Base-by-base conservation (phyloP, 1,140 invertebrate species). In the Leptinotarsa lineolata region DNA sequence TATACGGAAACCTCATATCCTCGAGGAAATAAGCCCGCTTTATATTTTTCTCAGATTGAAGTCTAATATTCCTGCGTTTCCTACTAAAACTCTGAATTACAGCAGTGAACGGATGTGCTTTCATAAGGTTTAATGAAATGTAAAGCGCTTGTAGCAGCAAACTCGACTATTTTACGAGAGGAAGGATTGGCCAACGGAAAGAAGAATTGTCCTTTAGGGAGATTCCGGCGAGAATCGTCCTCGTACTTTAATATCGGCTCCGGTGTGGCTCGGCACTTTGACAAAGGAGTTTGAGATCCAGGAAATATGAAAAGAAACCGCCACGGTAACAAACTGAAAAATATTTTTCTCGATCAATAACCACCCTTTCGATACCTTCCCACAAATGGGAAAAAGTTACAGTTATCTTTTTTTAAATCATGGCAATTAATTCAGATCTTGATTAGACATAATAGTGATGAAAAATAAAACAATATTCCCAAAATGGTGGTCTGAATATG, bases 71-170 rank as follows among this genome's bases (percentile, higher is more conserved):
- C 18, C 48, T 18, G 48, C 48, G 48, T 18, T 54, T 54, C 15
- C 48, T 13, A 54, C 15, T 54, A 54, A 54, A 15, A 54, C 15
- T 54, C 48, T 54, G 48, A 18, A 54, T 54, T 54, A 54, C 48
- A 54, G 15, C 48, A 54, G 48, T 54, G 48, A 39, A 39, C 30
- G 30, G 16, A 54, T 54, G 48, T 54, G n/a, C 15, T 39, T 65
- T 65, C 59, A 69, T 70, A 58, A 68, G 58, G 71, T 76, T 76
- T 74, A 76, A 76, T 76, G 75, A 76, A 76, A 76, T 74, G 75
- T 76, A 76, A 76, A 76, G 73, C 68, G 72, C 70, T 64, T 74
- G 72, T 69, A 46, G n/a, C 21, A 72, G 72, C 68, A 76, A 76
- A 72, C 75, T 68, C 75, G 48, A 54, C 48, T 74, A 73, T 76